phyloP scores from a whole-genome alignment of 1,140 invertebrate species.

The Mercenaria mercenaria region DNA sequence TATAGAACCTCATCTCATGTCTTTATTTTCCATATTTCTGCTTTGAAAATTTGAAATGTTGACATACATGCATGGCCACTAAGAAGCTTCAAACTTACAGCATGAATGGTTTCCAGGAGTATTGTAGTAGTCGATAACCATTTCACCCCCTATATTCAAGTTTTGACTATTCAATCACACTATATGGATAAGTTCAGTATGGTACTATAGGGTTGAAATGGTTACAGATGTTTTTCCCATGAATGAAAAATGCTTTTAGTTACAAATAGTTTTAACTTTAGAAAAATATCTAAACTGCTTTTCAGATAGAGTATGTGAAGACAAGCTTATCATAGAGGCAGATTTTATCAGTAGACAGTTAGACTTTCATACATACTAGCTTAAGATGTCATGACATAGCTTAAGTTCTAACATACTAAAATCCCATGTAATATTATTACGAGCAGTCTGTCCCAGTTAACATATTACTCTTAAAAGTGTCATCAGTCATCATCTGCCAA shows the following conservation, averaged over 20 bases:
- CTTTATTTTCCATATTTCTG: constrained; percentile 8
- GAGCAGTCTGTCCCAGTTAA: too few species aligned
- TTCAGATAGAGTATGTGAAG: too few species aligned
- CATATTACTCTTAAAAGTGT: too few species aligned
- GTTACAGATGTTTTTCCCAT: background rate
- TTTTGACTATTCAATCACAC: background rate
- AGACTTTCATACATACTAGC: too few species aligned
- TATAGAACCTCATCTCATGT: background rate
- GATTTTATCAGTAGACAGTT: too few species aligned
- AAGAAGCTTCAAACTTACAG: background rate
- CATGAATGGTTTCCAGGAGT: constrained; percentile 42
- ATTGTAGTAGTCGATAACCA: constrained; percentile 28
- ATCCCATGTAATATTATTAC: too few species aligned
- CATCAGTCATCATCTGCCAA: too few species aligned
- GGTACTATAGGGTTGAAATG: background rate
- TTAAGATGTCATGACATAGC: too few species aligned
- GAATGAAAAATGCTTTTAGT: background rate
- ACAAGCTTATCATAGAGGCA: too few species aligned
- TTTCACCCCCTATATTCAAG: background rate
- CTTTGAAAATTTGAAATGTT: background rate
- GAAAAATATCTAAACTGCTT: too few species aligned
- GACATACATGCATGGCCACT: constrained; percentile 13
- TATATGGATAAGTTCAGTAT: background rate
- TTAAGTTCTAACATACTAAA: too few species aligned
- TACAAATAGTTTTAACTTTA: too few species aligned